phyloP scores from a whole-genome alignment of 2,113 vertebrate genomes.

The Phaethon lepturus region DNA sequence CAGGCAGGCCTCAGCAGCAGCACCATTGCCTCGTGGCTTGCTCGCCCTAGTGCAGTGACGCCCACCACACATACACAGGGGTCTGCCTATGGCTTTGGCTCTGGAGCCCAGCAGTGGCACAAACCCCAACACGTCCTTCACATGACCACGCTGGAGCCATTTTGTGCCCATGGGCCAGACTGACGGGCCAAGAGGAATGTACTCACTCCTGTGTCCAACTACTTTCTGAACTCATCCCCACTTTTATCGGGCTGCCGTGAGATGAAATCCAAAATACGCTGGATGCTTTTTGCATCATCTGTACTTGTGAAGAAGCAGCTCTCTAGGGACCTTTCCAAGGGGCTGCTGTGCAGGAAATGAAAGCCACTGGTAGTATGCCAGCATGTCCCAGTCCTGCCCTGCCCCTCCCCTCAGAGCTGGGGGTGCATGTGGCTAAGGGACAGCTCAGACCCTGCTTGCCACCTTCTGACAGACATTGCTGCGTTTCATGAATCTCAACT shows the following conservation, averaged over 20 bases:
- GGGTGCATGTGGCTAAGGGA: neutral
- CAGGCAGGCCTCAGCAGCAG: neutral
- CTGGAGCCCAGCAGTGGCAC: neutral
- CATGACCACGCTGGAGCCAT: neutral
- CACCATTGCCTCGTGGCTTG: neutral
- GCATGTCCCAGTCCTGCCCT: neutral
- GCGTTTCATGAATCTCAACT: neutral
- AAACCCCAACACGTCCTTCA: neutral
- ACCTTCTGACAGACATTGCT: neutral
- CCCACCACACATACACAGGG: neutral
- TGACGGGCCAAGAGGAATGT: neutral
- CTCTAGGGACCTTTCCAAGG: neutral
- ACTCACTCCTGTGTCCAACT: neutral
- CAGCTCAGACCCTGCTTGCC: neutral
- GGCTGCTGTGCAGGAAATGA: neutral
- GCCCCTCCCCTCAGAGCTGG: accelerated
- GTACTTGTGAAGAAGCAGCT: neutral
- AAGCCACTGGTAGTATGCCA: neutral
- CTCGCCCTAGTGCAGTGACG: neutral
- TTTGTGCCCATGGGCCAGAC: neutral
- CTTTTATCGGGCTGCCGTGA: neutral
- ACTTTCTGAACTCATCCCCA: neutral
- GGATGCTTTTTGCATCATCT: neutral
- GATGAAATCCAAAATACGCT: neutral
- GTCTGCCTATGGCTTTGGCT: neutral